Evolutionary conservation across 2,888 invertebrate species (phyloP).

Genomic region (Helleia helle): DNA sequence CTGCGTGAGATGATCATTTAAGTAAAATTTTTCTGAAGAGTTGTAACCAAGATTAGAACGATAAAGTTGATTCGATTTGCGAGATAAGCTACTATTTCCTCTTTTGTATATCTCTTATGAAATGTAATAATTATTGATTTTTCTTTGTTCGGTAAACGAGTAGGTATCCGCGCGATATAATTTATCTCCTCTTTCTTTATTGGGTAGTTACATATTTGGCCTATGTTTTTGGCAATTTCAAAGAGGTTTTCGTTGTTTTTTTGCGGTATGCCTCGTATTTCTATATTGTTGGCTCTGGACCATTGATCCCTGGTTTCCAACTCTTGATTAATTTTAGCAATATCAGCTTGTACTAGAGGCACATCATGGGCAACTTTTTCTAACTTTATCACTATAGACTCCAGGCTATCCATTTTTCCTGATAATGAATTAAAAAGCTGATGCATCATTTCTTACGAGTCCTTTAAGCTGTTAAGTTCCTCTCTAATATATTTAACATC

Average conservation of each 20-base stretch:
- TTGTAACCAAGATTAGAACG: conserved; percentile 11
- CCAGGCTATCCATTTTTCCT: background rate
- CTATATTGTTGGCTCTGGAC: background rate
- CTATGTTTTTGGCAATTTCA: background rate
- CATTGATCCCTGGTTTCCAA: background rate
- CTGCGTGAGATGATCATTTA: conserved; percentile 18
- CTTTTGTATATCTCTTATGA: background rate
- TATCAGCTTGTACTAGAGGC: background rate
- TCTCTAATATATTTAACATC: background rate
- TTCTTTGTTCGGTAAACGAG: background rate
- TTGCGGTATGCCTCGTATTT: background rate
- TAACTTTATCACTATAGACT: background rate
- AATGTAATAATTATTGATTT: background rate
- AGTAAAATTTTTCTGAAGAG: conserved; percentile 11
- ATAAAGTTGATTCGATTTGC: background rate
- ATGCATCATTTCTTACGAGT: background rate
- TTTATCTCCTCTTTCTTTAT: background rate
- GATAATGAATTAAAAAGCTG: background rate
- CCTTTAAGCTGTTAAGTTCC: background rate
- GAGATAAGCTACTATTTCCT: background rate
- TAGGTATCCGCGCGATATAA: conserved; percentile 5
- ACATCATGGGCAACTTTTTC: background rate
- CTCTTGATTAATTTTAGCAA: background rate
- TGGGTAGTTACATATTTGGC: background rate
- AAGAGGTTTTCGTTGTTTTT: conserved; percentile 1